A percentile compares a stretch with the other conserved stretches of the same genome.
phyloP scores from a whole-genome alignment of 2,113 vertebrate genomes.

The Pelmatolapia mariae region DNA sequence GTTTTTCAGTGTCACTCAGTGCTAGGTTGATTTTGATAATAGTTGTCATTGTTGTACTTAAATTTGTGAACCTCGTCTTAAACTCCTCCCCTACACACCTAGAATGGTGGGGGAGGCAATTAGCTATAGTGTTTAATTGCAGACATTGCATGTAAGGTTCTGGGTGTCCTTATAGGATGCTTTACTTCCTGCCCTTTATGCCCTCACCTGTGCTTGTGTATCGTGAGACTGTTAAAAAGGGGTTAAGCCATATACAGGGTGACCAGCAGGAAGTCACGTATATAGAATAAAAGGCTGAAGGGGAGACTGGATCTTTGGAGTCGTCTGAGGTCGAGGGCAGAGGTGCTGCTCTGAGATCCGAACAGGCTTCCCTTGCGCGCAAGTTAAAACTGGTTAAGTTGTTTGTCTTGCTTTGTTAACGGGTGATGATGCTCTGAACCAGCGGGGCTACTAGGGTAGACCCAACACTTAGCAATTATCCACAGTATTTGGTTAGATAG shows the following conservation, averaged over 20 bases:
- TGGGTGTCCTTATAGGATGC: neutral
- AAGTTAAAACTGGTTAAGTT: no score
- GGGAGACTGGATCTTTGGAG: neutral
- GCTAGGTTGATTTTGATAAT: no score
- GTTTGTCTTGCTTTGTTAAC: no score
- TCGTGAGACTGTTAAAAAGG: neutral
- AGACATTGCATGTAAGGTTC: neutral
- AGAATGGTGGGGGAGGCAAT: neutral
- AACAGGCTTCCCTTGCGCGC: no score
- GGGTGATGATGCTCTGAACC: no score
- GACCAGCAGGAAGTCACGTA: neutral
- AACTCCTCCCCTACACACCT: neutral
- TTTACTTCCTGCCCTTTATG: neutral
- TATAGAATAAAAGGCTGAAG: neutral
- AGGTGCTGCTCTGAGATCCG: no score
- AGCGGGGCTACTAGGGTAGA: no score
- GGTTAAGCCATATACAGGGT: neutral
- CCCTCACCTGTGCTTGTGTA: neutral
- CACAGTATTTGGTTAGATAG: no score
- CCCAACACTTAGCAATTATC: no score
- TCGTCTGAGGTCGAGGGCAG: neutral
- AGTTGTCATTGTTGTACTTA: neutral
- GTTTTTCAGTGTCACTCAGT: no score
- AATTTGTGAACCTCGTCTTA: fast-evolving
- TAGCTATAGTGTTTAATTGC: neutral